Evolutionary conservation across 2,797 vertebrate genomes (phyloP), one percentile per base, ranked within the genome.

Genomic region (Muscicapa striata): DNA sequence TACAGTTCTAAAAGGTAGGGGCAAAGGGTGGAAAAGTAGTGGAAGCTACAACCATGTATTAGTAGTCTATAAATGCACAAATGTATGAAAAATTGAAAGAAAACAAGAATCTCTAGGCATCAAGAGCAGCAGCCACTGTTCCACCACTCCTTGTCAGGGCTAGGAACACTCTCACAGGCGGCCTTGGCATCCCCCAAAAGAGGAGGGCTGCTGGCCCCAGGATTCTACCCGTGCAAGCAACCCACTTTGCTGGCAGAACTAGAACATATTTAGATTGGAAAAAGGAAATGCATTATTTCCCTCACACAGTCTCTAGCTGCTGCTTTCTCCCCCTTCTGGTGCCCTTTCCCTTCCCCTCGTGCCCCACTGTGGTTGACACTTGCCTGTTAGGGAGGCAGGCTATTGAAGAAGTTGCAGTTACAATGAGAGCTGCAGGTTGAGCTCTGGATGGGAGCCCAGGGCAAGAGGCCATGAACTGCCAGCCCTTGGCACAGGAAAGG

Each of bases 121-220:
- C 36, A 59, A 43, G 54, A 32, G 24, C 46, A 48, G 23, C 43
- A 45, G 51, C 32, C 38, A 36, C 58, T 4, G 2, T 41, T 34
- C 5, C 1, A 5, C n/a, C 20, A 27, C 8, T 23, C 19, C 15
- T 32, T 16, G 23, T 36, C 19, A 29, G 23, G n/a, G 11, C 19
- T 72, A 14, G 27, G 19, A 13, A 22, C 15, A 30, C 18, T 29
- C 5, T 4, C 3, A 10, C 10, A 10, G 7, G 7, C 15, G 9
- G 4, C 4, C 20, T 19, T 6, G 4, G 13, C 1, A 46, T 4
- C 3, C 12, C 8, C 6, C 1, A 10, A 30, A 41, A 43, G 14
- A 74, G 7, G 30, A 73, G 15, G 13, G 13, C 30, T 66, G 17
- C 61, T 41, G 9, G 26, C 22, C 12, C 17, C 22, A 59, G 36